Evolutionary conservation across 2,888 invertebrate species (phyloP), one percentile per base, ranked within the genome.

Genomic region (Tenthredo amoena): DNA sequence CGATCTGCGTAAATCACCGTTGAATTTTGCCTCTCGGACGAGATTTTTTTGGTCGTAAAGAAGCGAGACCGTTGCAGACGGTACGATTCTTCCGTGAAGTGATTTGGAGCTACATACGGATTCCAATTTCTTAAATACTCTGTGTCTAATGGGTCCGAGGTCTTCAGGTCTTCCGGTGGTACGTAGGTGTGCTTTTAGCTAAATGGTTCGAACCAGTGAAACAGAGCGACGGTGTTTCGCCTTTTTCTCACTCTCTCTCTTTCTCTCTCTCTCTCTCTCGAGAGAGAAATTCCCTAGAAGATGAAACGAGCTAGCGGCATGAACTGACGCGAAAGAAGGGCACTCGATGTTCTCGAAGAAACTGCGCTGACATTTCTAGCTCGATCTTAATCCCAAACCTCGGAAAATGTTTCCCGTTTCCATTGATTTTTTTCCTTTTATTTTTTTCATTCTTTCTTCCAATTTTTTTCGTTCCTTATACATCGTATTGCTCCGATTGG

Each of bases 161-260:
- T 34, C 21, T 40, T 7, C 50, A 2, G 50, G 18, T 31, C 31
- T 31, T 55, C 55, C 7, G 55, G 7, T 7, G 55, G 55, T 21
- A 50, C 10, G 47, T n/a, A 34, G 77, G 50, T 55, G 77, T 77
- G 77, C 77, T 77, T 77, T 77, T 77, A 77, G 50, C 47, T 47
- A 77, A 77, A 77, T 77, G 77, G 50, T 21, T 77, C 55, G 77
- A 77, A 55, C 21, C 31, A 31, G 55, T 47, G n/a, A 34, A 50
- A 55, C 77, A 77, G 18, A 47, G 77, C 47, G 15, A 55, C 15
- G 31, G 34, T 68, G 10, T 74, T 74, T 74, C 43, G 9, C 21
- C 15, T 74, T 74, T 3, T 74, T 74, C 43, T 40, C 15, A 43
- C 26, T 72, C 43, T 43, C 10, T 26, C 15, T 74, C 43, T 3